phyloP scores from a whole-genome alignment of 2,888 invertebrate genomes.

The Lycaena phlaeas region DNA sequence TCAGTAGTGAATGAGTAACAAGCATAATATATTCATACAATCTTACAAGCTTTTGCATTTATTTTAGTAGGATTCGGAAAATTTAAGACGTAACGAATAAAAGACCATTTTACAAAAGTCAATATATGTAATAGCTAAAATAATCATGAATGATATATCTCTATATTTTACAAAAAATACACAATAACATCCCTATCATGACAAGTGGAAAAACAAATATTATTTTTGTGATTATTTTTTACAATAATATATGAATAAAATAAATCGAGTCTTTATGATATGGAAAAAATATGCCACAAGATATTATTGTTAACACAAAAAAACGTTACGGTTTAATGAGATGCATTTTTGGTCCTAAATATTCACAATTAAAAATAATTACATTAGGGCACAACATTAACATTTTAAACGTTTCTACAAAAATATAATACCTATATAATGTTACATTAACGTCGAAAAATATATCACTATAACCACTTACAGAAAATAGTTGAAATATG shows the following conservation, averaged over 20 bases:
- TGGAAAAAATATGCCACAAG: not conserved
- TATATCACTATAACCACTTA: not conserved
- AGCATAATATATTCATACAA: too few species aligned
- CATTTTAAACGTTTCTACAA: not conserved
- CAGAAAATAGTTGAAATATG: not conserved
- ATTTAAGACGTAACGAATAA: too few species aligned
- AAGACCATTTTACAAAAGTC: not conserved
- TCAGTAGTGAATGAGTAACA: too few species aligned
- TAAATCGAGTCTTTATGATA: too few species aligned
- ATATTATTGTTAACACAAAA: not conserved
- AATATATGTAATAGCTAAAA: constrained; percentile 6
- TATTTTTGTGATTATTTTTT: too few species aligned
- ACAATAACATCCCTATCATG: not conserved
- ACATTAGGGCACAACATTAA: not conserved
- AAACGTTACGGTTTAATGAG: not conserved
- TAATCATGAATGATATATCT: constrained; percentile 4
- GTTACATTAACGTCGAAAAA: not conserved
- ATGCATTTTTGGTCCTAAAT: not conserved
- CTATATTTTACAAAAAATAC: constrained; percentile 14
- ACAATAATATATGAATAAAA: too few species aligned
- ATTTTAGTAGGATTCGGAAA: too few species aligned
- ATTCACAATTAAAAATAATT: too few species aligned
- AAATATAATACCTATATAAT: constrained; percentile 12
- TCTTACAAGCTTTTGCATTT: too few species aligned
- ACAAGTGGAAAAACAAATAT: not conserved